These are phyloP conservation scores for Adoxophyes honmai DNA, from an alignment of 1,140 invertebrate species.

Conservation along the genomic window DNA sequence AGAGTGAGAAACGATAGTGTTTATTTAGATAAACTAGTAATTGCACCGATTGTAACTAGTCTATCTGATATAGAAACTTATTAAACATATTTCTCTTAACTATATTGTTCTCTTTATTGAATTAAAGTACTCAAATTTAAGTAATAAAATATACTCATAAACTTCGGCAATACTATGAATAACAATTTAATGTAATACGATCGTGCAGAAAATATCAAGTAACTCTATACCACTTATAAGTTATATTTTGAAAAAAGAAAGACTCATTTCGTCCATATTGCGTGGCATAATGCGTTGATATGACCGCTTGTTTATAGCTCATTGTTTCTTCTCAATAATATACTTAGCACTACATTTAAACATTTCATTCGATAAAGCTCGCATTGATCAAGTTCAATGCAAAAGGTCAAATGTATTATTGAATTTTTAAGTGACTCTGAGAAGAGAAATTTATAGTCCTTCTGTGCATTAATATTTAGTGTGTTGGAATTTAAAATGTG, in stretches of 20 bases:
- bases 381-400: constrained; percentile 39
- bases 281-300: constrained; percentile 57
- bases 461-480: neutral
- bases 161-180: neutral
- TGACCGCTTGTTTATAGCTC: constrained; percentile 58
- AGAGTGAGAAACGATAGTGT: too few species aligned
- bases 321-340: constrained; percentile 62
- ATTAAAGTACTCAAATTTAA: too few species aligned
- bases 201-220: constrained; percentile 17
- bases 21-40: too few species aligned
- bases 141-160: too few species aligned
- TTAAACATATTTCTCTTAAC: too few species aligned
- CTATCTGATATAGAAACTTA: too few species aligned
- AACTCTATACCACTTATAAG: constrained; percentile 34
- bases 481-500: too few species aligned
- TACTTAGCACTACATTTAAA: constrained; percentile 62
- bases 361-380: constrained; percentile 44
- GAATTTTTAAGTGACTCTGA: constrained; percentile 29
- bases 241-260: constrained; percentile 23
- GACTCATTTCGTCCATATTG: constrained; percentile 16
- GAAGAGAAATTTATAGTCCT: constrained; percentile 40
- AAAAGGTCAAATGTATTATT: constrained; percentile 47
- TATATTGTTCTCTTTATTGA: too few species aligned
- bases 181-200: neutral
- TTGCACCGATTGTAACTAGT: too few species aligned